Base-by-base conservation (phyloP, 2,888 invertebrate species). In the Heliothis peltigera region DNA sequence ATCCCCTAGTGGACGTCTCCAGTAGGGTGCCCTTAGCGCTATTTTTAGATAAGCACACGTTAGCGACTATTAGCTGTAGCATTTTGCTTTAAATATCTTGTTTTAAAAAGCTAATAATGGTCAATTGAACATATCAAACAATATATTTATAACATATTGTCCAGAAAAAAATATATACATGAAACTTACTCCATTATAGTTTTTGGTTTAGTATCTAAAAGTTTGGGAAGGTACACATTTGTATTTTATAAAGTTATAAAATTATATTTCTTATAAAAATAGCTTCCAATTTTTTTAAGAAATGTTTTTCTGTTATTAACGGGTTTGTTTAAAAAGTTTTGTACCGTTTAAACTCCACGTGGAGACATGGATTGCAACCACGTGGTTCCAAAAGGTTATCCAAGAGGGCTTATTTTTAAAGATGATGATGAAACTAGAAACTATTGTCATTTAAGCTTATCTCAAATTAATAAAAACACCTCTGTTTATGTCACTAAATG, bases 31-130 rank as follows among this genome's bases (percentile, higher is more conserved):
- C 28, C 10, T 18, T 22, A 15, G 39, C 0, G 28, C 58, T 69
- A 72, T 72, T 49, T 72, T 54, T 69, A 69, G 22, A 35, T 8
- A 17, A 28, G 4, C 17, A 25, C 19, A 35, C 7, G 53, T 72
- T 21, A 22, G 12, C 2, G 12, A 19, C 21, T 44, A 64, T 46
- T 18, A 39, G 39, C 28, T 28, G 46, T 25, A 25, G 10, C 17
- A n/a, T 28, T 28, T 25, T 43, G 43, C 25, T 25, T 54, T 54
- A 18, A 42, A 28, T n/a, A 46, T 6, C 15, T 46, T 17, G 18
- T 19, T 44, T 44, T 46, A 21, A 2, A 22, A 19, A 46, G n/a
- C 46, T 22, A 5, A 19, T 46, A 32, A 12, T 32, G 32, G 3
- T 3, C 0, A 32, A 12, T 32, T 32, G 3, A 28, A 8, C 12